Base-by-base conservation (phyloP, 2,797 vertebrate species). In the Microchirus variegatus region DNA sequence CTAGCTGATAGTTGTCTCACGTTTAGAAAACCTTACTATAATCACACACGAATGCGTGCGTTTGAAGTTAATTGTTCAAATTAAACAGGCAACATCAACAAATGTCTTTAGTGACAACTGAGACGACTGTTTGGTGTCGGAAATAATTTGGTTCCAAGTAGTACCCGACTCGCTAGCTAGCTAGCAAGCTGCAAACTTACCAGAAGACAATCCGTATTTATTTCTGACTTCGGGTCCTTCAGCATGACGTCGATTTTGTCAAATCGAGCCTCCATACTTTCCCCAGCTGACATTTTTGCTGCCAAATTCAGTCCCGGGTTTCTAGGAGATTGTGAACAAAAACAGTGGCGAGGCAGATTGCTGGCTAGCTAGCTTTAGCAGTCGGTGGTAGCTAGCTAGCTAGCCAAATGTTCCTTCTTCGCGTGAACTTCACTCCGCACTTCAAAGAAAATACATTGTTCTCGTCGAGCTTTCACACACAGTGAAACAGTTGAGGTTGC, bases 131-230 rank as follows among this genome's bases (percentile, higher is more conserved):
- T 75, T 70, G 54, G 76, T 72, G 35, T 84, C 68, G 54, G 70
- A 77, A 80, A 82, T 46, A 73, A 69, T 72, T 70, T 73, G 72
- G 63, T 67, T 85, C 86, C 62, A 78, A 88, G 77, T 55, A 74
- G 72, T 83, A 84, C 80, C 82, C 75, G 78, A 50, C 63, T 80
- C 48, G 81, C 51, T 81, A 81, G 73, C 67, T 22, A 61, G 44
- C 55, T 77, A 65, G 74, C 75, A 47, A 45, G 64, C 75, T 65
- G 77, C 54, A 87, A 86, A 96, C 98, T 97, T 92, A 99, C 98
- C 97, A 99, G 92, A 81, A 99, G 90, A 77, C 98, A 98, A 92
- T 99, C 97, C 75, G 96, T 96, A 90, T 99, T 99, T 87, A 99
- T 88, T 94, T 98, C 97, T 22, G 97, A 99, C 78, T 97, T 97